Evolutionary conservation across 2,888 invertebrate species (phyloP), one percentile per base, ranked within the genome.

Genomic region (Papilio demoleus): DNA sequence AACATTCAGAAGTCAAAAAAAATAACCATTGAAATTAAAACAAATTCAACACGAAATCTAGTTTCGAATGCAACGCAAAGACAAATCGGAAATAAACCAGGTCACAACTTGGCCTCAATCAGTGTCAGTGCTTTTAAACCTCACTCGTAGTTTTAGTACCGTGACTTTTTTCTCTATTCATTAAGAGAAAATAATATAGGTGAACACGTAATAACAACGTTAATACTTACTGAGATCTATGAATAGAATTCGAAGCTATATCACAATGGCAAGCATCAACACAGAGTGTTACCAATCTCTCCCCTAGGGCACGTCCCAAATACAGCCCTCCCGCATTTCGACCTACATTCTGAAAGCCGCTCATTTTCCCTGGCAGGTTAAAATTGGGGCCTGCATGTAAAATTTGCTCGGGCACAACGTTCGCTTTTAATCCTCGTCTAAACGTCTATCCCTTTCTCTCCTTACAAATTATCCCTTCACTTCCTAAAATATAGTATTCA

Each of bases 251-350:
- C 40, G 3, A 45, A 68, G 58, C 27, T 27, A 24, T 42, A 38
- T 50, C 36, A 38, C 64, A 62, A 40, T 65, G 38, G 38, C n/a
- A 42, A 59, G 64, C 59, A 59, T 60, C 50, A 53, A 58, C 45
- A 19, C 60, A 17, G 36, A 47, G 64, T 58, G 60, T 47, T 50
- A 40, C 71, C 69, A 68, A 67, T 70, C 63, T 68, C 74, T 85
- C 85, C 86, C 86, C 81, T 82, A 85, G 86, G 86, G 86, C 84
- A 82, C 82, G 90, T 82, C 90, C 90, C 89, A 90, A 88, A 88
- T 90, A 82, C 84, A 83, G 86, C 89, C 90, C 88, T 87, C 84
- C 81, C 81, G 82, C 83, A 81, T 83, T 85, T 82, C 89, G 91
- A 91, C 91, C 91, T 83, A 92, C 83, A 56, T 89, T 92, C 82